phyloP scores from a whole-genome alignment of 1,140 invertebrate genomes.

The Homarus americanus region DNA sequence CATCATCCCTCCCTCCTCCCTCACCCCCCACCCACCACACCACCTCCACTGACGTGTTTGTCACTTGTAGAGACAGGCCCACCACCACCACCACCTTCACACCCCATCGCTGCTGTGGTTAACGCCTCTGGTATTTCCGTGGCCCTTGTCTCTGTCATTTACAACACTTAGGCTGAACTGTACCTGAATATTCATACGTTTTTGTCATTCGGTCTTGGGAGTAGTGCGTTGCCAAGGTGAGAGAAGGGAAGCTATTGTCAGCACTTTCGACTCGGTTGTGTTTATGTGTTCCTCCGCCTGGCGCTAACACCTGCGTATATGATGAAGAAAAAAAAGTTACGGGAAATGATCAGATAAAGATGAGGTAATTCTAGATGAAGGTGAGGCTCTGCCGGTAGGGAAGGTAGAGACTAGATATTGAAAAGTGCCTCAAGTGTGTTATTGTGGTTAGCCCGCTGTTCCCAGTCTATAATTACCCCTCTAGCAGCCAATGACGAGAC shows the following conservation, averaged over 20 bases:
- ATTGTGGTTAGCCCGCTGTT: conserved; percentile 29
- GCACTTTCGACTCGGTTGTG: too few species aligned
- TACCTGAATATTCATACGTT: background rate
- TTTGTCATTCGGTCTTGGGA: background rate
- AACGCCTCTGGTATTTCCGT: background rate
- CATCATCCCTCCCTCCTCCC: too few species aligned
- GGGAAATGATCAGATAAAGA: too few species aligned
- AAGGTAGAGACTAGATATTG: background rate
- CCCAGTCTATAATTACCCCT: conserved; percentile 34
- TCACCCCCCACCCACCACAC: background rate
- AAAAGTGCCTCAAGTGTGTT: background rate
- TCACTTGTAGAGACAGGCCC: background rate
- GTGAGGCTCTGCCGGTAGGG: too few species aligned
- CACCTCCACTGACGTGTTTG: background rate
- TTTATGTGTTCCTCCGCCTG: too few species aligned
- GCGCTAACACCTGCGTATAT: too few species aligned
- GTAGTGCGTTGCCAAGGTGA: background rate
- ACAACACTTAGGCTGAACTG: background rate
- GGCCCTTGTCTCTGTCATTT: background rate
- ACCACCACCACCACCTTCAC: background rate
- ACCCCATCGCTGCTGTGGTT: background rate
- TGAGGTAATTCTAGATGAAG: too few species aligned
- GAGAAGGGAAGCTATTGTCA: too few species aligned
- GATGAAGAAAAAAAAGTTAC: too few species aligned
- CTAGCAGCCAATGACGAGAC: conserved; percentile 21